Evolutionary conservation across 2,797 vertebrate species (phyloP), one percentile per base, ranked within the genome.

Genomic region (Pogoniulus pusillus): DNA sequence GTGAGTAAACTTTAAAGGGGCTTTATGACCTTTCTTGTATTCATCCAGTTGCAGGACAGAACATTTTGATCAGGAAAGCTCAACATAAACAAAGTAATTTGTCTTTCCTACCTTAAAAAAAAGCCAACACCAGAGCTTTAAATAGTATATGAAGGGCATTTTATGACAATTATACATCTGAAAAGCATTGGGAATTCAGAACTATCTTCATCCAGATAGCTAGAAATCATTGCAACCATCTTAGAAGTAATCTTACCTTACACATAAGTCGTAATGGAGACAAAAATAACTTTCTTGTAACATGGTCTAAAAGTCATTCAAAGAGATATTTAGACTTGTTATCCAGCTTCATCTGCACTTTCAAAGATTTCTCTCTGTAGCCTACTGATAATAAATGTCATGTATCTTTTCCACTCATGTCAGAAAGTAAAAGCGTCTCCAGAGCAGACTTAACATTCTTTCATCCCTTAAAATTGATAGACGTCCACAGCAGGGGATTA

Each of bases 341-440:
- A 60, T 86, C 83, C 76, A 94, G 69, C 60, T 95, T 91, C 26
- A 72, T 97, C 86, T 93, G 77, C 37, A 24, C 58, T 96, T 96
- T 82, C 85, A 95, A 91, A 97, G 95, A 96, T 95, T 72, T 93
- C 92, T 92, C 93, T 92, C 87, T 97, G 96, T 96, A 94, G 43
- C 68, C 66, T 60, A 15, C 62, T 96, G 96, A 97, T 97, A 97
- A 97, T 95, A 97, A 97, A 97, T 96, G 95, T 84, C 96, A 96
- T 84, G 53, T 86, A 96, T 91, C 90, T 92, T 95, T 97, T 93
- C 91, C 55, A 82, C 54, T 79, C 72, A 86, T 76, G 87, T 96
- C 95, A 96, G 82, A 86, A 95, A 96, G 83, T 93, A 94, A 87
- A 96, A 93, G 76, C 39, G 82, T 90, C 89, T 95, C 75, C 84